Evolutionary conservation across 2,888 invertebrate genomes (phyloP).

Genomic region (Deroplatys truncata): DNA sequence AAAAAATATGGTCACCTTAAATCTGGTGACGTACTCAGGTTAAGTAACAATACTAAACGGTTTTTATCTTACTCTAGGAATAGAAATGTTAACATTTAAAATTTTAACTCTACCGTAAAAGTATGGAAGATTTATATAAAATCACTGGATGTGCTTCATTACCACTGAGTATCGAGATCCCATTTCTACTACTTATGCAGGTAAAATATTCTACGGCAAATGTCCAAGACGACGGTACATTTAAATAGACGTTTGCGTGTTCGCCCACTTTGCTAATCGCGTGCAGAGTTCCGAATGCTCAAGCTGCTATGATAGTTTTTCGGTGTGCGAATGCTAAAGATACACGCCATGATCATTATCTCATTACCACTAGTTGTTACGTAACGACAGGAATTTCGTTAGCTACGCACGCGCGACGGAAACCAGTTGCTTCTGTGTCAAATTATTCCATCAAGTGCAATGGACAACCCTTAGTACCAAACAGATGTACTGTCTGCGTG

Average conservation of each 20-base stretch:
- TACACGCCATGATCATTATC: constrained; percentile 8
- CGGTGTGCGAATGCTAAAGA: background rate
- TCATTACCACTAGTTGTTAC: background rate
- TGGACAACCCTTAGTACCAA: background rate
- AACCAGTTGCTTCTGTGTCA: background rate
- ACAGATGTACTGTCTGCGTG: background rate
- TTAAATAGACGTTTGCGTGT: background rate
- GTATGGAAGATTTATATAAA: too few relatives aligned
- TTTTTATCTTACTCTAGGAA: too few relatives aligned
- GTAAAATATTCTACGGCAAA: too few relatives aligned
- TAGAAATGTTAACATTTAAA: too few relatives aligned
- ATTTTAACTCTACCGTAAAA: too few relatives aligned
- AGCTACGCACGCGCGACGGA: background rate
- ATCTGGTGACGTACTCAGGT: too few relatives aligned
- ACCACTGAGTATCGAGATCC: too few relatives aligned
- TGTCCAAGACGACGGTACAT: too few relatives aligned
- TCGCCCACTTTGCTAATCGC: background rate
- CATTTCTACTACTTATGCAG: too few relatives aligned
- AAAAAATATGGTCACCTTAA: too few relatives aligned
- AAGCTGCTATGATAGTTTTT: background rate
- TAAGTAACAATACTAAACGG: too few relatives aligned
- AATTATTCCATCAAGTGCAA: background rate
- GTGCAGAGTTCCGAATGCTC: background rate
- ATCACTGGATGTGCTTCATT: too few relatives aligned
- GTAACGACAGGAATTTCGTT: background rate